Evolutionary conservation across 2,888 invertebrate genomes (phyloP).

Genomic region (Apoderus coryli): DNA sequence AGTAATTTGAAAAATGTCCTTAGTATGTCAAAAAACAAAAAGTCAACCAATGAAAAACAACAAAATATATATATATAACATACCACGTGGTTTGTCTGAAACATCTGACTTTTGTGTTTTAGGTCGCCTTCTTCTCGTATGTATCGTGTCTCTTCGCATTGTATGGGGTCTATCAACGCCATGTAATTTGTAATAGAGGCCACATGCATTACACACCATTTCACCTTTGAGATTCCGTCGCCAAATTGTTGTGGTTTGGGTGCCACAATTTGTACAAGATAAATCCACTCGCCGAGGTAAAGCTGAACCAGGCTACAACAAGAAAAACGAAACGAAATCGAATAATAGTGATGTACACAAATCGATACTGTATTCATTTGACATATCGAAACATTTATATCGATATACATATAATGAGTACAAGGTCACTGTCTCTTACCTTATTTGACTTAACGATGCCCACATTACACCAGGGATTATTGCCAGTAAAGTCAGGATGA

Average conservation of each 20-base stretch:
- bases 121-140: slow-evolving; percentile 80
- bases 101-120: too few species aligned
- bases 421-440: slow-evolving; percentile 20
- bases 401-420: too few species aligned
- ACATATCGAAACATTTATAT: slow-evolving; percentile 1
- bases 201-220: slow-evolving; percentile 98
- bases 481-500: slow-evolving; percentile 30
- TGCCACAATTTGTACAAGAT: slow-evolving; percentile 91
- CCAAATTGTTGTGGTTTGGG: slow-evolving; percentile 97
- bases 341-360: too few species aligned
- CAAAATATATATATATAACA: too few species aligned
- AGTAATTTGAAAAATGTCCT: too few species aligned
- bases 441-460: slow-evolving; percentile 28
- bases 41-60: too few species aligned
- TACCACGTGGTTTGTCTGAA: too few species aligned
- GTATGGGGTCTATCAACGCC: slow-evolving; percentile 85
- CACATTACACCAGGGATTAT: slow-evolving; percentile 32
- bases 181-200: slow-evolving; percentile 93
- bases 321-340: neutral
- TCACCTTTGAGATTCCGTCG: slow-evolving; percentile 90
- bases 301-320: slow-evolving; percentile 16
- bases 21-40: too few species aligned
- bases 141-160: slow-evolving; percentile 93
- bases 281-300: slow-evolving; percentile 58
- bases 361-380: too few species aligned